phyloP scores from a whole-genome alignment of 2,888 invertebrate genomes.

The Phengaris arion region DNA sequence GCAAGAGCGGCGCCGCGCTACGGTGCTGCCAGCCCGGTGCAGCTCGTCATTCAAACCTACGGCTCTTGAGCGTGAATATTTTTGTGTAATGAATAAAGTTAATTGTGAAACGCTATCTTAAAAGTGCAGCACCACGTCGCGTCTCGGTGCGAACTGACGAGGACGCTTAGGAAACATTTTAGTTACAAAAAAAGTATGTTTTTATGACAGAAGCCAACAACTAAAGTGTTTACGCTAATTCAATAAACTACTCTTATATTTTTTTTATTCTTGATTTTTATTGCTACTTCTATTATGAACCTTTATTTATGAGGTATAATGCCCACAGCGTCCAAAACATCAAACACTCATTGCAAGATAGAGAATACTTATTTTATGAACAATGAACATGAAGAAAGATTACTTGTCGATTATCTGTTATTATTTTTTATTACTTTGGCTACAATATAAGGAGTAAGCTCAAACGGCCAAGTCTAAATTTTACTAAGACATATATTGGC shows the following conservation, averaged over 20 bases:
- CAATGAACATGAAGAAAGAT: not conserved
- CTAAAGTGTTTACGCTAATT: not conserved
- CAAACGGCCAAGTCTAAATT: not conserved
- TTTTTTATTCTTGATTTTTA: not conserved
- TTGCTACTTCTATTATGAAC: not conserved
- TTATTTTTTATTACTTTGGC: not conserved
- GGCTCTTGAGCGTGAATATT: no score
- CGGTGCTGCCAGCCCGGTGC: no score
- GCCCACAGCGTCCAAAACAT: not conserved
- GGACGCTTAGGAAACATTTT: no score
- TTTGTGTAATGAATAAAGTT: no score
- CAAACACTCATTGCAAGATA: not conserved
- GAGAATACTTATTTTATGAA: not conserved
- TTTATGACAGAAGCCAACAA: not conserved
- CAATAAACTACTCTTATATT: not conserved
- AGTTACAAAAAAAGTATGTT: no score
- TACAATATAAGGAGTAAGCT: not conserved
- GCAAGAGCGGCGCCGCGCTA: no score
- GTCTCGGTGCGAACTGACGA: no score
- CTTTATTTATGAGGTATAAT: not conserved
- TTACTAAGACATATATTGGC: not conserved
- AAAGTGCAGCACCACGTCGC: no score
- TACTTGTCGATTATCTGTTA: not conserved
- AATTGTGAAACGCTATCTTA: no score
- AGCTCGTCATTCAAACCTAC: no score